Base-by-base conservation (phyloP, 2,888 invertebrate species). In the Pyrgus malvae region DNA sequence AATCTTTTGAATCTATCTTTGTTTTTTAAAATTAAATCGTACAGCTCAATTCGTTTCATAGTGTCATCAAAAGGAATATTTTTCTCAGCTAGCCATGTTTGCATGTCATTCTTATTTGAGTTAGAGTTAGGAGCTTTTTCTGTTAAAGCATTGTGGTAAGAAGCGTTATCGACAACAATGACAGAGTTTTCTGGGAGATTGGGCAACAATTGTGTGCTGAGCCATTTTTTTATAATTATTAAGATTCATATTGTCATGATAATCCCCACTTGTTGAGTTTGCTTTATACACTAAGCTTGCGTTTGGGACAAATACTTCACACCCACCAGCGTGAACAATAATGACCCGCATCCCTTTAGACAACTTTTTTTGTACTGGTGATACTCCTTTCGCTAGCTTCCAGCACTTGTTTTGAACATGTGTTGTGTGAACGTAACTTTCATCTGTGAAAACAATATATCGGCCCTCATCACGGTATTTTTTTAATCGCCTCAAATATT, bases 161-260 rank as follows among this genome's bases (percentile, higher is more conserved):
- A 19, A 23, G 61, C 63, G 56, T 64, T 61, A 48, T 56, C 58
- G 29, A 58, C 16, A 8, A 60, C 48, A n/a, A 60, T 31, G n/a
- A 59, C 53, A 42, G 65, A 56, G 6, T 51, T 54, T 11, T 41
- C 14, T 23, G 60, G 58, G 6, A 68, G 55, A 57, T 66, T 68
- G 25, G 65, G 63, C 11, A 68, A 9, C 12, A 69, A 45, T 55
- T 66, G 53, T 6, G 50, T 55, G 31, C 42, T 41, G 8, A 70
- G 38, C 67, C 67, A 69, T 31, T 63, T 60, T n/a, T 38, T 44
- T 38, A 51, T 58, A 66, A 58, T 65, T 64, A 8, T 37, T 50
- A 8, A 25, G 11, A 41, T 62, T 65, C 62, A 37, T 17, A 17
- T 65, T 67, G 8, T 66, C 61, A 40, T 58, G 58, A 40, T 67